A percentile compares a stretch with the other conserved stretches of the same genome.
Evolutionary conservation across 2,113 vertebrate species (phyloP).

Genomic region (Nanorana parkeri): DNA sequence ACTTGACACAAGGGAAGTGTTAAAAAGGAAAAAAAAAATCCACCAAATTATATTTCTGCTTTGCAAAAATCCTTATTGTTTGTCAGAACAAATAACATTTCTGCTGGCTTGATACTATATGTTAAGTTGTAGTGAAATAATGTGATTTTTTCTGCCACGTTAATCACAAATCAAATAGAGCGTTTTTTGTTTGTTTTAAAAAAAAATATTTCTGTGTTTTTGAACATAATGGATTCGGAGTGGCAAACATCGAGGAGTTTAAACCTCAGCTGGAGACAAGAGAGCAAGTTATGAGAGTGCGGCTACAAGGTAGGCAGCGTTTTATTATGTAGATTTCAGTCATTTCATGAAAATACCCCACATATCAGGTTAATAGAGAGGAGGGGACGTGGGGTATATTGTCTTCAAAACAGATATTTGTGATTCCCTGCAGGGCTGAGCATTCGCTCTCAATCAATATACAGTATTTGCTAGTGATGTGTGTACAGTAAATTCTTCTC

Average conservation of each 20-base stretch:
- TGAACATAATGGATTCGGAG: conserved; percentile 57
- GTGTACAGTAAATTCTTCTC: conserved; percentile 49
- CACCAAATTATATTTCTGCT: conserved; percentile 62
- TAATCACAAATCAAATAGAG: conserved; percentile 72
- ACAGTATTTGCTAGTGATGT: conserved; percentile 47
- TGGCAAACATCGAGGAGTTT: conserved; percentile 42
- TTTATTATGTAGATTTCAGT: conserved; percentile 57
- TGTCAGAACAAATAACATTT: conserved; percentile 65
- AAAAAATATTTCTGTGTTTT: conserved; percentile 64
- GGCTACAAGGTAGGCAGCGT: conserved; percentile 52
- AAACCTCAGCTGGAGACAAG: conserved; percentile 47
- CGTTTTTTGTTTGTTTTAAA: no score
- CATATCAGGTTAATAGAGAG: conserved; percentile 58
- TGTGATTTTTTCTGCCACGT: conserved; percentile 64
- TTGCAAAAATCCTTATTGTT: conserved; percentile 66
- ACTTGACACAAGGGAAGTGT: conserved; percentile 64
- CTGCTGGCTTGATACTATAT: conserved; percentile 56
- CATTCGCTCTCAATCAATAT: conserved; percentile 56
- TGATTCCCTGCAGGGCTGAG: conserved; percentile 43
- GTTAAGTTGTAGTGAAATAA: conserved; percentile 66
- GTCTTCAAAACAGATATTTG: conserved; percentile 55
- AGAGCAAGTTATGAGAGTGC: conserved; percentile 50
- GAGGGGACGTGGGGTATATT: conserved; percentile 53
- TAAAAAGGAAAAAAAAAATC: conserved; percentile 60
- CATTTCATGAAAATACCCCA: conserved; percentile 55